Evolutionary conservation across 2,113 vertebrate species (phyloP).

Genomic region (Syngnathus typhle): DNA sequence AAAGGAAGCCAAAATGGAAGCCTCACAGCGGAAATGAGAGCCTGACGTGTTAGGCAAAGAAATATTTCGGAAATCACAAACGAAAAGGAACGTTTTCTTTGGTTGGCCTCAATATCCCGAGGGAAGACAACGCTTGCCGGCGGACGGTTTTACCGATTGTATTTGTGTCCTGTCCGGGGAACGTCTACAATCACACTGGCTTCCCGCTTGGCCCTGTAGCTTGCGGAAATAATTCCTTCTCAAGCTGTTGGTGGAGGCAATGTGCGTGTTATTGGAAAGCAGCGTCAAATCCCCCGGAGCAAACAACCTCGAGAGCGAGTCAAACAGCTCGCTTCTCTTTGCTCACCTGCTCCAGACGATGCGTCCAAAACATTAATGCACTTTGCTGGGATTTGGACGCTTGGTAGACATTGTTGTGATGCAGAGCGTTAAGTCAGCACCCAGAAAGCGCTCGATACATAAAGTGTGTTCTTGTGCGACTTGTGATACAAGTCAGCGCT

Average conservation of each 20-base stretch:
- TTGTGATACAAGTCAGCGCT: background rate
- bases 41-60: background rate
- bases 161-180: conserved; percentile 40
- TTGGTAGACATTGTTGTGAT: background rate
- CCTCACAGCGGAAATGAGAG: conserved; percentile 1
- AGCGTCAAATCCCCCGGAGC: conserved; percentile 40
- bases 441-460: background rate
- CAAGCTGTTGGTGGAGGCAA: conserved; percentile 60
- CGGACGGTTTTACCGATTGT: conserved; percentile 61
- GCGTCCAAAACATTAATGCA: background rate
- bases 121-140: conserved; percentile 49
- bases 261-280: conserved; percentile 63
- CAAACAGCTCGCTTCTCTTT: conserved; percentile 26
- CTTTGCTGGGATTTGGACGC: background rate
- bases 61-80: background rate
- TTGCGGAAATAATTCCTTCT: conserved; percentile 64
- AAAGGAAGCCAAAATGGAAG: conserved; percentile 18
- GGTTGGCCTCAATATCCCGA: conserved; percentile 46
- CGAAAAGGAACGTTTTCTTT: conserved; percentile 7
- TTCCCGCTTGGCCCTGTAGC: conserved; percentile 42
- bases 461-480: background rate
- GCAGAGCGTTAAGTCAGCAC: no score
- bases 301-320: conserved; percentile 42
- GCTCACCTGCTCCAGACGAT: conserved; percentile 15
- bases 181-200: conserved; percentile 49